Conservation (phyloP, 2,888 invertebrate genomes). For the Polydrusus cervinus region DNA sequence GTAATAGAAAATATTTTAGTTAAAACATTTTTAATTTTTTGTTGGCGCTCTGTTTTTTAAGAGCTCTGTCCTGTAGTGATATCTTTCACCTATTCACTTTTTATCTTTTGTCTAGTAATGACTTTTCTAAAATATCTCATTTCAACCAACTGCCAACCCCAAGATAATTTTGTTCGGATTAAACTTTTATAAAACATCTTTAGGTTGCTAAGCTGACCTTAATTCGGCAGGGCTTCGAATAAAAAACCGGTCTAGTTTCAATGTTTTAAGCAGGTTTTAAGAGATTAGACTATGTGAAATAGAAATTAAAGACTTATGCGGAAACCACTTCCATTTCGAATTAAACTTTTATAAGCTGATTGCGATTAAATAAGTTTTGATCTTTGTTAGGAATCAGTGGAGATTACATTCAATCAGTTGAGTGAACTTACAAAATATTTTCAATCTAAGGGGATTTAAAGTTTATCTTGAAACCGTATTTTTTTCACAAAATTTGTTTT, state of each 20-base stretch:
- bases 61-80: too few species aligned
- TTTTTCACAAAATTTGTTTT: neutral
- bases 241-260: conserved; percentile 18
- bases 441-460: conserved; percentile 21
- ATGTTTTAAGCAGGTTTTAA: conserved; percentile 24
- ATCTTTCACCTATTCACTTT: too few species aligned
- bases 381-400: conserved; percentile 20
- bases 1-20: too few species aligned
- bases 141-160: too few species aligned
- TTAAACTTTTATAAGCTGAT: conserved; percentile 27
- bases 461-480: conserved; percentile 2
- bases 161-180: neutral
- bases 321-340: conserved; percentile 22
- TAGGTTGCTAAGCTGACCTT: neutral
- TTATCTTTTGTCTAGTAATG: too few species aligned
- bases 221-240: neutral
- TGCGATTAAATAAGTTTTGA: conserved; percentile 28
- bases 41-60: too few species aligned
- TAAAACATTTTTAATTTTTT: too few species aligned
- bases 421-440: conserved; percentile 24
- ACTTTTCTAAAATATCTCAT: too few species aligned
- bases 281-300: conserved; percentile 27
- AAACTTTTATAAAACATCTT: conserved; percentile 7
- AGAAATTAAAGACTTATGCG: conserved; percentile 25
- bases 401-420: conserved; percentile 20